Conservation (phyloP, 2,797 vertebrate species). For the Arvicola amphibius region DNA sequence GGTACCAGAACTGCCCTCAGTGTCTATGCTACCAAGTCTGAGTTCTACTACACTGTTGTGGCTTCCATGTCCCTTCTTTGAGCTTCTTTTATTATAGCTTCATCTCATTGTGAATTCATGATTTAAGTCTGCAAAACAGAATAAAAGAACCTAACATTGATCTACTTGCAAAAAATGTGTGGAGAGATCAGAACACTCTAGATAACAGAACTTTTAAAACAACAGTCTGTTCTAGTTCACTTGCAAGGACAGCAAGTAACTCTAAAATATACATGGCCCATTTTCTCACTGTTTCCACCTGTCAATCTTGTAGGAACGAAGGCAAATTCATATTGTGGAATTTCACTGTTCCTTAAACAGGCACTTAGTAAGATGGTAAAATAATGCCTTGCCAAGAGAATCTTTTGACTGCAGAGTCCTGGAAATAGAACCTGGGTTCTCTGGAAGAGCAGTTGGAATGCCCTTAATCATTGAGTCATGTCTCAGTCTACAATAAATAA, state of each 20-base stretch:
- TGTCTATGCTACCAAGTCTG: background rate
- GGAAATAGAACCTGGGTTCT: background rate
- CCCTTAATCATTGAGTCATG: background rate
- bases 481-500: background rate
- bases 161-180: slow-evolving; percentile 52
- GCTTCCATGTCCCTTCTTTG: background rate
- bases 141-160: slow-evolving; percentile 43
- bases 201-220: slow-evolving; percentile 37
- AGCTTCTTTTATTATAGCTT: slow-evolving; percentile 5
- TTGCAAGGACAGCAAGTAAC: slow-evolving; percentile 18
- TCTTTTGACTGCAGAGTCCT: background rate
- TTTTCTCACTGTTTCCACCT: slow-evolving; percentile 42
- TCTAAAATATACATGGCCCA: background rate
- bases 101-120: slow-evolving; percentile 50
- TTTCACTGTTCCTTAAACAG: slow-evolving; percentile 24
- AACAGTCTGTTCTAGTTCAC: slow-evolving; percentile 15
- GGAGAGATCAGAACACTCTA: slow-evolving; percentile 48
- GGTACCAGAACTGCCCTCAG: background rate
- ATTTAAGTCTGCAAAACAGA: slow-evolving; percentile 60
- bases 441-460: background rate
- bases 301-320: slow-evolving; percentile 55
- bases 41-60: background rate
- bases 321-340: background rate
- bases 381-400: background rate
- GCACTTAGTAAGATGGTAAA: background rate